Conservation (phyloP, 2,113 vertebrate genomes). For the Ptilonorhynchus violaceus region DNA sequence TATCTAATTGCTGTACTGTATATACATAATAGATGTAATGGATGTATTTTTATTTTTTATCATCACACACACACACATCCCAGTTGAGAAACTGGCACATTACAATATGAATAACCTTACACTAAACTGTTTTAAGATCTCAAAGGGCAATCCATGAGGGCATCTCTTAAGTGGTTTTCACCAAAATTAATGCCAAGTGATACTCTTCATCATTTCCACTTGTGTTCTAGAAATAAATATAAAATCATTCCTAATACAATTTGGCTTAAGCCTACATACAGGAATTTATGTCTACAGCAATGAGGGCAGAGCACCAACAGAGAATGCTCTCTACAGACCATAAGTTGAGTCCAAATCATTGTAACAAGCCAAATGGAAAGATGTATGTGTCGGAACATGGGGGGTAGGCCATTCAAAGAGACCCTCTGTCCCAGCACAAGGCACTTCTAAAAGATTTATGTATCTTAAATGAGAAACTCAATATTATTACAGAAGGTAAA, state of each 20-base stretch:
- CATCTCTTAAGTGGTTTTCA: background rate
- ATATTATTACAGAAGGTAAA: background rate
- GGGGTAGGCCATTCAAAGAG: background rate
- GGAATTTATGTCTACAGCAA: background rate
- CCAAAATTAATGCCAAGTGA: background rate
- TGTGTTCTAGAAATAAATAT: background rate
- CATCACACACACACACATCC: background rate
- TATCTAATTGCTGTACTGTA: background rate
- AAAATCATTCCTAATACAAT: constrained; percentile 16
- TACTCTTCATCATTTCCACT: background rate
- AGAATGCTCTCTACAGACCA: background rate
- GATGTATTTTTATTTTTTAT: background rate
- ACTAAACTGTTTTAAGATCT: background rate
- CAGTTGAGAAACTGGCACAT: background rate
- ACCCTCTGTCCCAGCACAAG: background rate
- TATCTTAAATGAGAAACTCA: background rate
- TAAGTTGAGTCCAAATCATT: background rate
- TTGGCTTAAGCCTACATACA: background rate
- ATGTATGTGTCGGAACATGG: background rate
- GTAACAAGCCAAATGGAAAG: background rate
- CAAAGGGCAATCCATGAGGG: background rate
- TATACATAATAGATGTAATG: background rate
- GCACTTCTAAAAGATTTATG: background rate
- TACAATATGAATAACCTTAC: background rate
- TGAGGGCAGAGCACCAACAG: background rate